A percentile compares a stretch with the other conserved stretches of the same genome.
Conservation (phyloP, 2,113 vertebrate genomes). For the Terrapene triunguis region DNA sequence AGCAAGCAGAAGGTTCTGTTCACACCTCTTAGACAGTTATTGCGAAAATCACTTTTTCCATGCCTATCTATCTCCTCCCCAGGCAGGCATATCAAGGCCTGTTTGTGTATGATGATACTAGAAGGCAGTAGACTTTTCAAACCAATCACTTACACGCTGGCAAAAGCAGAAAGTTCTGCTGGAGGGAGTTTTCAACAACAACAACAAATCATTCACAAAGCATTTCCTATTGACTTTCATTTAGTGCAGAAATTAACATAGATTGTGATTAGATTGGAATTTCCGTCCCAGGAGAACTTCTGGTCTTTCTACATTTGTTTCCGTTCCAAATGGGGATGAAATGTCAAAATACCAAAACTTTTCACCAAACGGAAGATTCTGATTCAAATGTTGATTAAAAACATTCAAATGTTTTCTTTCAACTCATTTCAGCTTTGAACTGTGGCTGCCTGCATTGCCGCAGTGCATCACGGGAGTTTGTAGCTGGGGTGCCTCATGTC, state of each 20-base stretch:
- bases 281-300: slow-evolving; percentile 47
- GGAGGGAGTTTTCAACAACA: slow-evolving; percentile 23
- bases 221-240: slow-evolving; percentile 66
- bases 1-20: slow-evolving; percentile 24
- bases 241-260: slow-evolving; percentile 35
- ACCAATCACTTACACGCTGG: background rate
- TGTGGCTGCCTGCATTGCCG: slow-evolving; percentile 26
- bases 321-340: slow-evolving; percentile 19
- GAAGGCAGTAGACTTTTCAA: slow-evolving; percentile 23
- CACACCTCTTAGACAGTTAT: background rate
- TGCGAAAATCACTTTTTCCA: slow-evolving; percentile 14
- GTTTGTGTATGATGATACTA: background rate
- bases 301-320: slow-evolving; percentile 61
- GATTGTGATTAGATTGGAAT: background rate
- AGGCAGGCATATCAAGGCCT: background rate
- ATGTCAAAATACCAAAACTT: slow-evolving; percentile 55
- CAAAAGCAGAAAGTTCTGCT: slow-evolving; percentile 61
- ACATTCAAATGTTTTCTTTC: background rate
- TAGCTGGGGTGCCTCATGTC: background rate
- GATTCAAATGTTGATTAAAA: background rate
- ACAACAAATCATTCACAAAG: slow-evolving; percentile 45
- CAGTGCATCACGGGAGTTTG: background rate
- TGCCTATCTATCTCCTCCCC: background rate
- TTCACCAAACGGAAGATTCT: slow-evolving; percentile 50
- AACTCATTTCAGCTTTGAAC: slow-evolving; percentile 8